Base-by-base conservation (phyloP, 2,113 vertebrate genomes). In the Piprites chloris region DNA sequence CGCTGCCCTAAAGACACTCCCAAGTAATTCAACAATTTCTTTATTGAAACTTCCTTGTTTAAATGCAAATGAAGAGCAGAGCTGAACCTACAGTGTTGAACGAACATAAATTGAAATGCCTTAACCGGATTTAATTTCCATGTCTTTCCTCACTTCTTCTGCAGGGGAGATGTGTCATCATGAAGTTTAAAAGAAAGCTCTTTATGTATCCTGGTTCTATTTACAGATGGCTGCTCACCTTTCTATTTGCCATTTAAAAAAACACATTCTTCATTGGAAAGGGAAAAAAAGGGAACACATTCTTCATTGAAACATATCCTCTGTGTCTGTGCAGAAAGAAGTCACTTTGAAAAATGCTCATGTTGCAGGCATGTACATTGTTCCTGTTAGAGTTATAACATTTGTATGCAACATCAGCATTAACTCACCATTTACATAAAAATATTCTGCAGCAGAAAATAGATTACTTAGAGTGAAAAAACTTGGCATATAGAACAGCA, bases 1-100 rank as follows among this genome's bases (percentile, higher is more conserved):
- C 0, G 0, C 27, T 79, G 47, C 47, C 61, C 63, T 93, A 37
- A 88, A 84, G 95, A 86, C 95, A 96, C 90, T 93, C 92, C 93
- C 85, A 86, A 63, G 65, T 74, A 95, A 90, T 91, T 84, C 63
- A 96, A 90, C 81, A 75, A 67, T 90, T 91, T 91, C 44, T 72
- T 83, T 93, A 74, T 69, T 88, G 72, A 95, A 93, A 93, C 87
- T 96, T 97, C 95, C 93, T 96, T 90, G 82, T 94, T 90, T 55
- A 86, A 93, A 94, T 72, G 82, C 83, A 96, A 95, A 96, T 88
- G 90, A 81, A 90, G 59, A 91, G 68, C 67, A 85, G 76, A 94
- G 46, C 47, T 56, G 63, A 93, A 65, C 71, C 78, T 79, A 66
- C 53, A 59, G 67, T 74, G 71, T 73, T 87, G 90, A 94, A 89